Evolutionary conservation across 2,888 invertebrate genomes (phyloP).

Genomic region (Autographa pulchrina): DNA sequence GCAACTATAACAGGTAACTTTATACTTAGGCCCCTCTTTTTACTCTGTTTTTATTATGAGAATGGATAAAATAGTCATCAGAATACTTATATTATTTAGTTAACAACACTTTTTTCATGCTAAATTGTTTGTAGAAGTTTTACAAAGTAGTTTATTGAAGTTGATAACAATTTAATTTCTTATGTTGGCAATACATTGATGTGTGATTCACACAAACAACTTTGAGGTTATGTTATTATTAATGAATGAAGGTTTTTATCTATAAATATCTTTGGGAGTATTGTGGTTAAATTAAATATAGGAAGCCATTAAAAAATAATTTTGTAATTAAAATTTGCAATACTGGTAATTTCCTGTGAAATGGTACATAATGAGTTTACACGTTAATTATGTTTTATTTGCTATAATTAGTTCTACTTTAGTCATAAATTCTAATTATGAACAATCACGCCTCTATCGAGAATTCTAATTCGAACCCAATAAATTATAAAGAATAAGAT

Average conservation of each 20-base stretch:
- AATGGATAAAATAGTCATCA: not conserved
- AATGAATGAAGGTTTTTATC: not conserved
- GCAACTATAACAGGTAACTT: constrained; percentile 85
- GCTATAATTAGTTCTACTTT: not conserved
- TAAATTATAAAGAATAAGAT: not conserved
- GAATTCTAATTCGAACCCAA: not conserved
- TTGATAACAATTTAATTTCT: constrained; percentile 56
- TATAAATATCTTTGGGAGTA: not conserved
- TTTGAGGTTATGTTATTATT: constrained; percentile 70
- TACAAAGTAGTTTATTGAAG: constrained; percentile 32
- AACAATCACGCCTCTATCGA: not conserved
- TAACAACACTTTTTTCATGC: not conserved
- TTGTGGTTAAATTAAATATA: not conserved
- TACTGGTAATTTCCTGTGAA: not conserved
- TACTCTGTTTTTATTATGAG: constrained; percentile 13
- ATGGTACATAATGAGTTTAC: not conserved
- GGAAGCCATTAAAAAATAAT: not conserved
- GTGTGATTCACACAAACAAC: constrained; percentile 65
- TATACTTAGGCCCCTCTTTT: constrained; percentile 17
- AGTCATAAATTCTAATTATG: not conserved
- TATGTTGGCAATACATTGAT: constrained; percentile 62
- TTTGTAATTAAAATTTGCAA: too few relatives aligned
- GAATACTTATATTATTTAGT: not conserved
- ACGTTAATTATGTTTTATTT: not conserved
- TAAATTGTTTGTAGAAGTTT: constrained; percentile 10